Evolutionary conservation across 2,113 vertebrate genomes (phyloP).

Genomic region (Phasianus colchicus): DNA sequence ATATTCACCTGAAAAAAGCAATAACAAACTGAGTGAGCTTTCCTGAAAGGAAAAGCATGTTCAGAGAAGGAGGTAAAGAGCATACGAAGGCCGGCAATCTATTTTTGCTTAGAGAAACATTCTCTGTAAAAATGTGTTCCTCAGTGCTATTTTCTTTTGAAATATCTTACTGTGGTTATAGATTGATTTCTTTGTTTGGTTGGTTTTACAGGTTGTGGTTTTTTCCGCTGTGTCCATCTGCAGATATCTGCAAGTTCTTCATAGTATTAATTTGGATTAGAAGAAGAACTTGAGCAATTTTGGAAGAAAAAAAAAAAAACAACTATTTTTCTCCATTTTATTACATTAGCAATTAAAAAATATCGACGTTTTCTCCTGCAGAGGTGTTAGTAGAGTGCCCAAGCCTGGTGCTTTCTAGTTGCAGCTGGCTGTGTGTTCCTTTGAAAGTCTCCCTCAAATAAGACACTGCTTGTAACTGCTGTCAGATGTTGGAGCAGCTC

Average conservation of each 20-base stretch:
- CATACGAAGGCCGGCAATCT: not conserved
- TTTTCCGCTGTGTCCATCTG: not conserved
- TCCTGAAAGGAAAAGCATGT: not conserved
- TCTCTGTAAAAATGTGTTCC: not conserved
- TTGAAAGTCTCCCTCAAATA: not conserved
- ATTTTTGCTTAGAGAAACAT: constrained; percentile 4
- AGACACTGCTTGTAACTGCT: not conserved
- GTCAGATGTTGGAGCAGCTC: not conserved
- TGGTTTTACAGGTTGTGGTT: not conserved
- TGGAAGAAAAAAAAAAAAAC: not conserved
- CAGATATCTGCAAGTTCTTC: not conserved
- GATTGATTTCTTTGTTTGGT: not conserved
- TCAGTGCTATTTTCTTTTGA: not conserved
- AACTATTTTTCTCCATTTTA: not conserved
- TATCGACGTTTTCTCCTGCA: not conserved
- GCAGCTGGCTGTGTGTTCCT: not conserved
- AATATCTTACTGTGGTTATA: not conserved
- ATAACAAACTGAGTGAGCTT: not conserved
- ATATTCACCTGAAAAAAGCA: not conserved
- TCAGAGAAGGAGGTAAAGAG: not conserved
- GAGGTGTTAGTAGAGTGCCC: not conserved
- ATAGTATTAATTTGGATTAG: not conserved
- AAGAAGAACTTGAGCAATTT: not conserved
- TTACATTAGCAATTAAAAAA: not conserved
- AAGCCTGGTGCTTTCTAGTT: not conserved